A percentile compares a stretch with the other conserved stretches of the same genome.
phyloP scores from a whole-genome alignment of 2,797 vertebrate species.

The Gallinago solitaria region DNA sequence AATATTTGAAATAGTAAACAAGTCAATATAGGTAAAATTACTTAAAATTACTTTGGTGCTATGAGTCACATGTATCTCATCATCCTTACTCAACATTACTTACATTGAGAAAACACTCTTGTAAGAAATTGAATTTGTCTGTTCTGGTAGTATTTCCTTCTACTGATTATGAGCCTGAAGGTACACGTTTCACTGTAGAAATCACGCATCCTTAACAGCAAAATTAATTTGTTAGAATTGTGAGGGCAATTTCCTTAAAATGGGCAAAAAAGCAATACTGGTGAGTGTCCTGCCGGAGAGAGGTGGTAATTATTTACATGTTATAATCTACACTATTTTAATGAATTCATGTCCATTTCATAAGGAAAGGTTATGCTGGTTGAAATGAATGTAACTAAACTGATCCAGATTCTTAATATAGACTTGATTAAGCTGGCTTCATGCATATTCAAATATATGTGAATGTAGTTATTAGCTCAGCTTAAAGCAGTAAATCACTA shows the following conservation, averaged over 20 bases:
- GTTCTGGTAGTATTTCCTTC: neutral
- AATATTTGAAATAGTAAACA: neutral
- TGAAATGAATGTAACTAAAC: neutral
- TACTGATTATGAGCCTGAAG: neutral
- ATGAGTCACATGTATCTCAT: neutral
- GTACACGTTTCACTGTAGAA: neutral
- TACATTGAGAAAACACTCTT: neutral
- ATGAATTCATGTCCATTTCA: neutral
- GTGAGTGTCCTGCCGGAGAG: neutral
- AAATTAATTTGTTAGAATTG: neutral
- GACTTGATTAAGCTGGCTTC: neutral
- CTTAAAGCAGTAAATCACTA: neutral
- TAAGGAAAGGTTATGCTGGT: neutral
- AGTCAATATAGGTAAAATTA: neutral
- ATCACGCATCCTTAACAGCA: neutral
- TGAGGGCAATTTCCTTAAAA: neutral
- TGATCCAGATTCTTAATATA: neutral
- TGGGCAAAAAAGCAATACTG: neutral
- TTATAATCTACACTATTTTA: neutral
- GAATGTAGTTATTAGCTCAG: neutral
- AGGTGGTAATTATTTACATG: neutral
- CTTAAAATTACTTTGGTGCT: neutral
- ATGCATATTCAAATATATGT: neutral
- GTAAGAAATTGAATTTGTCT: neutral
- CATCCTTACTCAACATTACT: neutral